phyloP scores from a whole-genome alignment of 2,113 vertebrate species.

The Gorilla gorilla region DNA sequence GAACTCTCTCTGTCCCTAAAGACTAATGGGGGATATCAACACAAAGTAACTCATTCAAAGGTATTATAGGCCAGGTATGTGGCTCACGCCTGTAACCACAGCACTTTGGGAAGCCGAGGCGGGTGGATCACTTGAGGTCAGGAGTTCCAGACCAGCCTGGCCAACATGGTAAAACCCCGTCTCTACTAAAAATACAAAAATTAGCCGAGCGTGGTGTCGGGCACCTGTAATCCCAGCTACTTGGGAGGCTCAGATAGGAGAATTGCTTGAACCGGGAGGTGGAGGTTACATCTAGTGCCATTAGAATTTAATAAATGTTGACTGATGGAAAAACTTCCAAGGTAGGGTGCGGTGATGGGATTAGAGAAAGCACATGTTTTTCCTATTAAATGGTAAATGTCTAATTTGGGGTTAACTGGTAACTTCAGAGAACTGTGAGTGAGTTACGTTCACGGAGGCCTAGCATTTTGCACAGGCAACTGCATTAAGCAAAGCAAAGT shows the following conservation, averaged over 20 bases:
- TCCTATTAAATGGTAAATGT: neutral
- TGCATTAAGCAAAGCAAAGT: neutral
- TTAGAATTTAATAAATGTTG: neutral
- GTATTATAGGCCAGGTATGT: too few relatives aligned
- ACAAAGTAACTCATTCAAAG: neutral
- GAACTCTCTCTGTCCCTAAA: neutral
- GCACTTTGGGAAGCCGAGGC: too few relatives aligned
- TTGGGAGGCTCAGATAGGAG: too few relatives aligned
- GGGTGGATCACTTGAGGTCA: too few relatives aligned
- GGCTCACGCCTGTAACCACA: too few relatives aligned
- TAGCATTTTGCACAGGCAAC: neutral
- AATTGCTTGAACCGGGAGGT: too few relatives aligned
- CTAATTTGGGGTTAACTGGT: neutral
- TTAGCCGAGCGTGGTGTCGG: too few relatives aligned
- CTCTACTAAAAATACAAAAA: too few relatives aligned
- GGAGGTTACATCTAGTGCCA: neutral
- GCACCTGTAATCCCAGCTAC: too few relatives aligned
- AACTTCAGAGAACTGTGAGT: neutral
- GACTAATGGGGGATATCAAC: neutral
- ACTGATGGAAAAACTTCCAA: neutral
- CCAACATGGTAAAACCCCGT: too few relatives aligned
- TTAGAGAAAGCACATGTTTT: neutral
- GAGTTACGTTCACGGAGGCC: neutral
- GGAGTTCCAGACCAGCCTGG: too few relatives aligned
- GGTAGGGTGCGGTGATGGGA: neutral